Evolutionary conservation across 53 echinoderm and acorn worm species (phyloP).

Genomic region (Antedon mediterranea): DNA sequence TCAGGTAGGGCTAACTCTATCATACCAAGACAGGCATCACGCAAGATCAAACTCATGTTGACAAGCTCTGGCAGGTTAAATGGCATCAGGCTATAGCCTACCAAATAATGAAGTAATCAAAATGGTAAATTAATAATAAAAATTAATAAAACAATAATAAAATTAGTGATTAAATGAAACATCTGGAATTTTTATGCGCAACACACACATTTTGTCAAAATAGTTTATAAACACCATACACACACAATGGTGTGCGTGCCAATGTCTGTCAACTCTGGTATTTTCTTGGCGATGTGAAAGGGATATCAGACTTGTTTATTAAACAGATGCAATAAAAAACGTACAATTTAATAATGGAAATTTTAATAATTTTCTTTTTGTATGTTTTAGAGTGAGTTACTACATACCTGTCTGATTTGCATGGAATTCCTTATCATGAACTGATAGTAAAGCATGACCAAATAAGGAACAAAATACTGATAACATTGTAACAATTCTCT

Average conservation of each 20-base stretch:
- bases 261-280: no score
- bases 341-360: no score
- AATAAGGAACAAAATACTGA: constrained; percentile 93
- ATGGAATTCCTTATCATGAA: constrained; percentile 89
- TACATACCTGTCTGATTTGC: constrained; percentile 57
- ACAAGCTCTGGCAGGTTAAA: constrained; percentile 62
- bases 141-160: neutral
- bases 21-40: constrained; percentile 87
- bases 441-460: constrained; percentile 66
- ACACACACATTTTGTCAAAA: no score
- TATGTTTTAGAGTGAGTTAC: no score
- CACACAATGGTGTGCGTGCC: no score
- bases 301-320: no score
- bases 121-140: neutral
- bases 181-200: no score
- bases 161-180: no score
- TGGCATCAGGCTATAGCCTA: constrained; percentile 64
- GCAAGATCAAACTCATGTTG: constrained; percentile 54
- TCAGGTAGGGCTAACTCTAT: constrained; percentile 84
- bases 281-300: no score
- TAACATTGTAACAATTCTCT: constrained; percentile 60
- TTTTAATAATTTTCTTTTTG: no score
- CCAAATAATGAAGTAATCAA: neutral
- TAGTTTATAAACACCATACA: no score
- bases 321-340: no score